phyloP scores from a whole-genome alignment of 2,888 invertebrate genomes.

The Eulithis testata region DNA sequence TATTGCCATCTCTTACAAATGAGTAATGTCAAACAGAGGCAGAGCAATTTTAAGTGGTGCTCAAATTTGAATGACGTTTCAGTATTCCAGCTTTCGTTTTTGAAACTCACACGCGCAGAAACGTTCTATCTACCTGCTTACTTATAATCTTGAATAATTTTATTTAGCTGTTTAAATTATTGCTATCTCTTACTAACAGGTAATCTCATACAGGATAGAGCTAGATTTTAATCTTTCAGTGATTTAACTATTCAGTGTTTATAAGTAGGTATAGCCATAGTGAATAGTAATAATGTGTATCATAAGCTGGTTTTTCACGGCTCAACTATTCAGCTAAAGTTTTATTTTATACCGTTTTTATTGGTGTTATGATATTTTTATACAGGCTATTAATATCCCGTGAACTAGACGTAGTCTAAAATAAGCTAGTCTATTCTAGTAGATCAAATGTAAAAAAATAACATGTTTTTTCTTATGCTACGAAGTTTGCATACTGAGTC shows the following conservation, averaged over 20 bases:
- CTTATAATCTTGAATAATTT: too few species aligned
- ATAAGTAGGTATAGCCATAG: slow-evolving; percentile 5
- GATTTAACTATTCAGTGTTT: too few species aligned
- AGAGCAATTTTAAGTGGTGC: too few species aligned
- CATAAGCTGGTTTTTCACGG: slow-evolving; percentile 38
- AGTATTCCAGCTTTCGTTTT: neutral
- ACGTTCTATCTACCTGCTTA: slow-evolving; percentile 3
- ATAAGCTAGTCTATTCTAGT: neutral
- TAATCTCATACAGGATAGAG: too few species aligned
- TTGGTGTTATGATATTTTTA: slow-evolving; percentile 21
- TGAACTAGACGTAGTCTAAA: too few species aligned
- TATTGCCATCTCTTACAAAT: too few species aligned
- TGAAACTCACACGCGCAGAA: slow-evolving; percentile 12
- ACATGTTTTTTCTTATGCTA: neutral
- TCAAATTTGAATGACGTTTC: too few species aligned
- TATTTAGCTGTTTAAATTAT: too few species aligned
- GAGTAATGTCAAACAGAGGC: too few species aligned
- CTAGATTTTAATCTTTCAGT: too few species aligned
- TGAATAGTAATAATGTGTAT: slow-evolving; percentile 29
- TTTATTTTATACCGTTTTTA: slow-evolving; percentile 37
- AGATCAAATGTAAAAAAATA: neutral
- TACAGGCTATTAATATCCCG: slow-evolving; percentile 5
- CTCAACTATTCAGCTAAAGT: slow-evolving; percentile 30
- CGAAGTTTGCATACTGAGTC: too few species aligned
- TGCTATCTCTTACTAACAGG: too few species aligned